phyloP scores from a whole-genome alignment of 2,888 invertebrate genomes.

The Deilephila porcellus region DNA sequence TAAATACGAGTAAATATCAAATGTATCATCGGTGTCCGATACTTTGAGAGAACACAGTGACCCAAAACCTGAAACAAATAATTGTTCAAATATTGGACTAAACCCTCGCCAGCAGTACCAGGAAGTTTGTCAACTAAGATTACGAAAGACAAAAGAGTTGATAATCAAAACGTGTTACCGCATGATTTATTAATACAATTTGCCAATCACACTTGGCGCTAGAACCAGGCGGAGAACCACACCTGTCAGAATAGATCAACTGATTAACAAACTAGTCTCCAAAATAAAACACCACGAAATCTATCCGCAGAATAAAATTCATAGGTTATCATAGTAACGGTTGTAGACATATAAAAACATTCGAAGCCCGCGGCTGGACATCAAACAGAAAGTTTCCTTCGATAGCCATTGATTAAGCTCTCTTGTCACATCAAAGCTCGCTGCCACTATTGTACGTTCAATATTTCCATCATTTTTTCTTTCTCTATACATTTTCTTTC shows the following conservation, averaged over 20 bases:
- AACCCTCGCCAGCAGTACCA: too few species aligned
- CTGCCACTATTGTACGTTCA: constrained; percentile 68
- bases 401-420: constrained; percentile 74
- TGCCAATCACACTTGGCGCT: background rate
- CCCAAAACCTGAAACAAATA: too few species aligned
- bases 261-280: background rate
- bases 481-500: constrained; percentile 50
- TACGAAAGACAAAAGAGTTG: background rate
- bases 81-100: too few species aligned
- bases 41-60: too few species aligned
- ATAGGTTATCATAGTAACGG: constrained; percentile 14
- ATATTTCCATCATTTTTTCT: constrained; percentile 71
- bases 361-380: constrained; percentile 48
- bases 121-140: background rate
- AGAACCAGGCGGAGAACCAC: background rate
- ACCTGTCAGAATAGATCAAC: background rate
- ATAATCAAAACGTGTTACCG: background rate
- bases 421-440: constrained; percentile 78
- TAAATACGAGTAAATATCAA: too few species aligned
- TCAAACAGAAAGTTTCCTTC: constrained; percentile 69
- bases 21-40: too few species aligned
- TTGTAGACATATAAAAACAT: constrained; percentile 5
- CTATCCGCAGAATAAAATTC: background rate
- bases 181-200: background rate
- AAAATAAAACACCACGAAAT: background rate